Percentiles rank a stretch among this genome's conserved stretches.
Evolutionary conservation across 2,888 invertebrate genomes (phyloP).

Genomic region (Molorchus minor): DNA sequence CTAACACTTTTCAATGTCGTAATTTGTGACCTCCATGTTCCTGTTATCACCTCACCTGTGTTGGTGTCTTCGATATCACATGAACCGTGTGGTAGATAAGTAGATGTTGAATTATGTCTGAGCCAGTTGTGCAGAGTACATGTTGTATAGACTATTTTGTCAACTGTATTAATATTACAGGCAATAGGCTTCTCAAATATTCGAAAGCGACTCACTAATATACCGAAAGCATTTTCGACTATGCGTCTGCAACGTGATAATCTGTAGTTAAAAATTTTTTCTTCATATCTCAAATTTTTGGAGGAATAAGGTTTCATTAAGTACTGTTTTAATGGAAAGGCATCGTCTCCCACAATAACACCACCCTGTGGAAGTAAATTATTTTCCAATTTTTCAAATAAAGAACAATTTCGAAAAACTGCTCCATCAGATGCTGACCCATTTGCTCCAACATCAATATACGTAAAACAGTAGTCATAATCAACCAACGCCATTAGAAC

Average conservation of each 20-base stretch:
- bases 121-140: not conserved
- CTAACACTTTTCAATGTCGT: not conserved
- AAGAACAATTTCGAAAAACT: slow-evolving; percentile 32
- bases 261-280: slow-evolving; percentile 41
- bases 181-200: slow-evolving; percentile 36
- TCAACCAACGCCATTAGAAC: slow-evolving; percentile 43
- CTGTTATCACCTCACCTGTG: not conserved
- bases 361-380: slow-evolving; percentile 26
- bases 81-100: not conserved
- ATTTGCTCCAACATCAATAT: slow-evolving; percentile 39
- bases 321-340: slow-evolving; percentile 39
- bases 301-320: slow-evolving; percentile 39
- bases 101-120: not conserved
- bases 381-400: slow-evolving; percentile 27
- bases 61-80: not conserved
- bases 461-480: slow-evolving; percentile 37
- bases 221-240: no score
- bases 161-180: slow-evolving; percentile 10
- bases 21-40: not conserved
- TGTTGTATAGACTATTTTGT: slow-evolving; percentile 18
- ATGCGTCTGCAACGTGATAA: slow-evolving; percentile 39
- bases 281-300: slow-evolving; percentile 7
- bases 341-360: no score
- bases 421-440: slow-evolving; percentile 38
- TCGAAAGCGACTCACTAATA: slow-evolving; percentile 41